A percentile compares a stretch with the other conserved stretches of the same genome.
Conservation (phyloP, 2,888 invertebrate species). For the Ophion ventricosus region DNA sequence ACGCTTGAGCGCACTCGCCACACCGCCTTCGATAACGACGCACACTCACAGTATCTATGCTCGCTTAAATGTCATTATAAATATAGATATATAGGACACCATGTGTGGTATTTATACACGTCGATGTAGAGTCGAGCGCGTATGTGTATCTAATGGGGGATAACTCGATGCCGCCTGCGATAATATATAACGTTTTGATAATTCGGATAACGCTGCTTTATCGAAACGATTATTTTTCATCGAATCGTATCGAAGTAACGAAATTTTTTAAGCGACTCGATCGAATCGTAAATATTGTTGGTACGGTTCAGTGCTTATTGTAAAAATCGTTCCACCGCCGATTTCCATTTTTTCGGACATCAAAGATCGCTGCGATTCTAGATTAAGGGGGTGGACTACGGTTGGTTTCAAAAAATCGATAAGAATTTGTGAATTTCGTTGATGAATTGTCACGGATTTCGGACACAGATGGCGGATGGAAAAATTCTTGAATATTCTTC, state of each 20-base stretch:
- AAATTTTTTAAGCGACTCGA: not conserved
- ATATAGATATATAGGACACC: conserved; percentile 51
- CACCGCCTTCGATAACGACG: conserved; percentile 73
- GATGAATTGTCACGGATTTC: no score
- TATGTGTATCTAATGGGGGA: conserved; percentile 24
- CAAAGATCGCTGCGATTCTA: no score
- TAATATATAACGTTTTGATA: conserved; percentile 7
- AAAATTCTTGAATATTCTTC: no score
- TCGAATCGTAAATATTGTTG: not conserved
- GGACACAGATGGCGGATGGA: no score
- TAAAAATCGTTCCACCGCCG: no score
- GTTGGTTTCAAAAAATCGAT: no score
- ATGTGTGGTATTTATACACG: conserved; percentile 18
- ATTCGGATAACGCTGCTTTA: conserved; percentile 14
- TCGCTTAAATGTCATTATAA: conserved; percentile 79
- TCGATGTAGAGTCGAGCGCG: conserved; percentile 59
- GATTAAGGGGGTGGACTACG: no score
- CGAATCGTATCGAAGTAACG: no score
- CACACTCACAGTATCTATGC: conserved; percentile 67
- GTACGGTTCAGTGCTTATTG: no score
- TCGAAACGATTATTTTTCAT: not conserved
- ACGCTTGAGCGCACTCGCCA: conserved; percentile 56
- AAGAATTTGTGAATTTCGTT: no score
- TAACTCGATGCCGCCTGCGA: conserved; percentile 18
- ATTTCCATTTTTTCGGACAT: no score